phyloP scores from a whole-genome alignment of 1,140 invertebrate species.

The Drosophila navojoa region DNA sequence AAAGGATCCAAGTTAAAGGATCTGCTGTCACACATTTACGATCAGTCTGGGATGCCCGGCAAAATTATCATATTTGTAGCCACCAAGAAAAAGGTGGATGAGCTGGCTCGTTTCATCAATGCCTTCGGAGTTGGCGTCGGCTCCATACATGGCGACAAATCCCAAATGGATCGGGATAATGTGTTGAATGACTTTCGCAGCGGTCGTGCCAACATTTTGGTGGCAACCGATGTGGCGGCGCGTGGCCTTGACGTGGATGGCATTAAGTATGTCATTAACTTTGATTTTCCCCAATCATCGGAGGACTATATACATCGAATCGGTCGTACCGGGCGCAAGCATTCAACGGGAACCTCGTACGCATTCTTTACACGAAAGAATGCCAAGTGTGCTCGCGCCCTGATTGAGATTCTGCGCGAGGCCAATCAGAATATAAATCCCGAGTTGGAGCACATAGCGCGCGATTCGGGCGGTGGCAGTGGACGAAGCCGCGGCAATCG shows the following conservation, averaged over 20 bases:
- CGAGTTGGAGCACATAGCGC: conserved; percentile 86
- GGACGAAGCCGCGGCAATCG: conserved; percentile 60
- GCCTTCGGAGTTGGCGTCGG: conserved; percentile 95
- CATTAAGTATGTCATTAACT: conserved; percentile 99
- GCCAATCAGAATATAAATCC: conserved; percentile 89
- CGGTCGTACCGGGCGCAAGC: conserved; percentile 94
- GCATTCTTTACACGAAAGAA: conserved; percentile 76
- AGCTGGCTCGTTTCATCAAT: conserved; percentile 93
- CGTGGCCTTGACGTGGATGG: conserved; percentile 98
- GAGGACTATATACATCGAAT: conserved; percentile 99
- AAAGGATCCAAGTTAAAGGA: conserved; percentile 92
- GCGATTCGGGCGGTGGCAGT: conserved; percentile 34
- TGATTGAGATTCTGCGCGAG: conserved; percentile 94
- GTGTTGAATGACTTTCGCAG: conserved; percentile 96
- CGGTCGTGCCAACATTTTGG: conserved; percentile 94
- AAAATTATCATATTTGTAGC: conserved; percentile 98
- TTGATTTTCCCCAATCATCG: conserved; percentile 98
- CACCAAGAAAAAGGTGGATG: conserved; percentile 98
- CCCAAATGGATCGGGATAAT: conserved; percentile 97
- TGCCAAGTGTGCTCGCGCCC: conserved; percentile 90
- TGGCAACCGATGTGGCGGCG: conserved; percentile 99
- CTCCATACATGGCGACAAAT: conserved; percentile 91
- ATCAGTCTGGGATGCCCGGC: conserved; percentile 92
- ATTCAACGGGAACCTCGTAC: conserved; percentile 72
- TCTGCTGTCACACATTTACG: conserved; percentile 93